phyloP scores from a whole-genome alignment of 2,888 invertebrate genomes.

The Eulithis testata region DNA sequence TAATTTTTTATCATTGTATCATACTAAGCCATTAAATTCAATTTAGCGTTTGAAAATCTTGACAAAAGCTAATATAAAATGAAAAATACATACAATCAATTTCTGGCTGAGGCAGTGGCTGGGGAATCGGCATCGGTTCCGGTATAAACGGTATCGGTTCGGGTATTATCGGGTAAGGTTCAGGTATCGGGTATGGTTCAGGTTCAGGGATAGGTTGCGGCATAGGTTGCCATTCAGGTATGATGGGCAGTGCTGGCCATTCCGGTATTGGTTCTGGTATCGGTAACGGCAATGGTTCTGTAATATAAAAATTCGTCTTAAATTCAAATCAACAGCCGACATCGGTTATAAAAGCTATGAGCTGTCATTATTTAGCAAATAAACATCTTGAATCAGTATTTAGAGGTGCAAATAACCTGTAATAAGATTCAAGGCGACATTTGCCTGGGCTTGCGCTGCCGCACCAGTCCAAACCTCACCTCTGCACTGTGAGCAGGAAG shows the following conservation, averaged over 20 bases:
- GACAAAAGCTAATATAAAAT: no score
- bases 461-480: constrained; percentile 15
- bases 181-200: constrained; percentile 8
- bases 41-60: no score
- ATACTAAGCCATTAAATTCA: no score
- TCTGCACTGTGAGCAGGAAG: constrained; percentile 49
- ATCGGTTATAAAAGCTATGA: no score
- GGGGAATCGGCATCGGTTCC: not conserved
- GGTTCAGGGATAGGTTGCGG: not conserved
- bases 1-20: not conserved
- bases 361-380: not conserved
- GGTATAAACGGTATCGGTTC: constrained; percentile 18
- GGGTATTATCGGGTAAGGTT: constrained; percentile 3
- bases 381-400: not conserved
- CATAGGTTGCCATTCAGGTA: constrained; percentile 19
- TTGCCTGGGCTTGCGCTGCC: not conserved
- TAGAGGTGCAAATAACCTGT: constrained; percentile 3
- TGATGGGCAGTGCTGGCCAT: not conserved
- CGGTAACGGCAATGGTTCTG: not conserved
- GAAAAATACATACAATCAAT: constrained; percentile 38
- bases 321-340: no score
- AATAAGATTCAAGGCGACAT: not conserved
- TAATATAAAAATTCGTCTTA: not conserved
- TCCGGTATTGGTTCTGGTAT: constrained; percentile 22
- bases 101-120: constrained; percentile 36